Evolutionary conservation across 2,888 invertebrate genomes (phyloP).

Genomic region (Halocaridina rubra): DNA sequence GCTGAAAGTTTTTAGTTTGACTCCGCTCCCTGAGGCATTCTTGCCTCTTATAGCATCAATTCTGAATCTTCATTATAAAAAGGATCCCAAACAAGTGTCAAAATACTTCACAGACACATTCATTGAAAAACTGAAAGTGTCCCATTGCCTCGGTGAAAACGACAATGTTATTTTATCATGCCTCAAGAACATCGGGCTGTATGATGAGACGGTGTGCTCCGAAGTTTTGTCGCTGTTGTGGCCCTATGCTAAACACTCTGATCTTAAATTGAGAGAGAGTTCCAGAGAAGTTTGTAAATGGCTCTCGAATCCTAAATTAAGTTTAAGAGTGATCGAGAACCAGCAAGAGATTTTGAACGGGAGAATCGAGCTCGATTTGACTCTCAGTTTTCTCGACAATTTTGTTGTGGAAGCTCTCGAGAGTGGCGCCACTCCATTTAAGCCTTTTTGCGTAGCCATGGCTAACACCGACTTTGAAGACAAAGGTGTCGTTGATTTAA

Average conservation of each 20-base stretch:
- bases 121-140: constrained; percentile 18
- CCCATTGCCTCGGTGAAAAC: neutral
- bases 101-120: constrained; percentile 47
- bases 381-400: constrained; percentile 48
- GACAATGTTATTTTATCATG: constrained; percentile 32
- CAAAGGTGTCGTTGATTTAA: neutral
- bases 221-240: constrained; percentile 20
- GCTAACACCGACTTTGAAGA: neutral
- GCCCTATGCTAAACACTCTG: neutral
- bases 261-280: constrained; percentile 6
- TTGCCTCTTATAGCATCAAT: constrained; percentile 11
- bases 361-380: constrained; percentile 22
- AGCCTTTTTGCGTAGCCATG: constrained; percentile 36
- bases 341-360: constrained; percentile 29
- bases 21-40: neutral
- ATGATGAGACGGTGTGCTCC: constrained; percentile 26
- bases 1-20: constrained; percentile 29
- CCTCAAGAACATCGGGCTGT: constrained; percentile 51
- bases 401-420: constrained; percentile 42
- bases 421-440: constrained; percentile 36
- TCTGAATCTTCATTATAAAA: constrained; percentile 36
- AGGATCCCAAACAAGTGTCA: constrained; percentile 43
- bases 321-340: constrained; percentile 13
- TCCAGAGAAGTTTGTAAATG: constrained; percentile 19
- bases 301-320: constrained; percentile 27